These are phyloP conservation scores for Cygnus buccinator DNA, from an alignment of 2,113 vertebrate species.

Conservation along the genomic window DNA sequence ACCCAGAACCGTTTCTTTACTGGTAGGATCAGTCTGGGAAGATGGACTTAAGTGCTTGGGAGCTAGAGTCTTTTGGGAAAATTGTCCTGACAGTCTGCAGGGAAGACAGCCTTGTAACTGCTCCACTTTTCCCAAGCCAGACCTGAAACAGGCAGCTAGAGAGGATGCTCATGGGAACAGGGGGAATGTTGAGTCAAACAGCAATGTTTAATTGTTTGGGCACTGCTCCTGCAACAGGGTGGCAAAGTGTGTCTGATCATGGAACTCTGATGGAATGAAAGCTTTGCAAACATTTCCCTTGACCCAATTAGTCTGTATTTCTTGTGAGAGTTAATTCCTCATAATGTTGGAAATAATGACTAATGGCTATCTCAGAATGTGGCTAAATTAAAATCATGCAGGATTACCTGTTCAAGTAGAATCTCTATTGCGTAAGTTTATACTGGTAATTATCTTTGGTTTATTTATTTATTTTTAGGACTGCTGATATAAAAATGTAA, in stretches of 20 bases:
- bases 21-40: background rate
- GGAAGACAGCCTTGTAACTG: background rate
- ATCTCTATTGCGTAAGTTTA: background rate
- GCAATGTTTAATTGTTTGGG: background rate
- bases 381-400: background rate
- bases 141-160: background rate
- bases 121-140: background rate
- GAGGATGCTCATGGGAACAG: background rate
- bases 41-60: background rate
- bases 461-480: slow-evolving; percentile 69
- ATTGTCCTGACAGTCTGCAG: background rate
- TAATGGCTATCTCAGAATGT: background rate
- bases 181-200: background rate
- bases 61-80: background rate
- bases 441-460: background rate
- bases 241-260: background rate
- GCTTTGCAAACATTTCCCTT: background rate
- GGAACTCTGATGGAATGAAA: background rate
- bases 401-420: slow-evolving; percentile 26
- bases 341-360: background rate
- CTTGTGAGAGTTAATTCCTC: slow-evolving; percentile 17
- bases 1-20: background rate
- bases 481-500: slow-evolving; percentile 86
- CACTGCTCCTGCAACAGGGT: background rate
- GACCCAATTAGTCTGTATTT: background rate